Evolutionary conservation across 2,888 invertebrate genomes (phyloP).

Genomic region (Hemicrepidius hirtus): DNA sequence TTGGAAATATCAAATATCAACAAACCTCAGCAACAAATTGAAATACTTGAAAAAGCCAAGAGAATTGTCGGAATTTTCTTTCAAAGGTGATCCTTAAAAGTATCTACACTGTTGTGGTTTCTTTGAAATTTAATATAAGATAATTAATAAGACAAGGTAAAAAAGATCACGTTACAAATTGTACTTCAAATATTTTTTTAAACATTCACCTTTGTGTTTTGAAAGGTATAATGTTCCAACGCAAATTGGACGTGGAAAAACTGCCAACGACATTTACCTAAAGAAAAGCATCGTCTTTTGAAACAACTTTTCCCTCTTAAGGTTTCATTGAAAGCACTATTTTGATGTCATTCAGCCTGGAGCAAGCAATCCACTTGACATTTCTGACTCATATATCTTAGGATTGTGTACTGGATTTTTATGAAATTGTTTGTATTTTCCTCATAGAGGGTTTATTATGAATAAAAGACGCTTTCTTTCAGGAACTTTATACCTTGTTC

Average conservation of each 20-base stretch:
- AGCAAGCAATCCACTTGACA: slow-evolving; percentile 32
- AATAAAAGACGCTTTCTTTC: neutral
- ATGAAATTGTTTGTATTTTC: slow-evolving; percentile 24
- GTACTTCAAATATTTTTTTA: neutral
- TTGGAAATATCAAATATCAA: too few relatives aligned
- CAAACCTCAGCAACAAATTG: too few relatives aligned
- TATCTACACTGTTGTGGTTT: neutral
- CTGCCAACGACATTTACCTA: slow-evolving; percentile 35
- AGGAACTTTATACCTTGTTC: neutral
- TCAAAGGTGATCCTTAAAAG: neutral
- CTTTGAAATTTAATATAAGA: neutral
- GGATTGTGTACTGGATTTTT: slow-evolving; percentile 31
- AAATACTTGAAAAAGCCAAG: too few relatives aligned
- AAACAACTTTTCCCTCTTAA: slow-evolving; percentile 32
- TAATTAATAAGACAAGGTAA: neutral
- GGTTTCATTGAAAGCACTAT: slow-evolving; percentile 33
- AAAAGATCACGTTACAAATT: neutral
- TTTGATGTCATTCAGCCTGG: slow-evolving; percentile 35
- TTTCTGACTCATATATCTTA: slow-evolving; percentile 27
- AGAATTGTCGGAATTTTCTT: too few relatives aligned
- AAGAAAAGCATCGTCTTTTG: slow-evolving; percentile 30
- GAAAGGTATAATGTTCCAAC: slow-evolving; percentile 30
- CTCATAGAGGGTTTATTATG: neutral
- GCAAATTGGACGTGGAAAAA: slow-evolving; percentile 29
- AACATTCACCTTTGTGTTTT: neutral